Evolutionary conservation across 2,888 invertebrate species (phyloP).

Genomic region (Salpingus planirostris): DNA sequence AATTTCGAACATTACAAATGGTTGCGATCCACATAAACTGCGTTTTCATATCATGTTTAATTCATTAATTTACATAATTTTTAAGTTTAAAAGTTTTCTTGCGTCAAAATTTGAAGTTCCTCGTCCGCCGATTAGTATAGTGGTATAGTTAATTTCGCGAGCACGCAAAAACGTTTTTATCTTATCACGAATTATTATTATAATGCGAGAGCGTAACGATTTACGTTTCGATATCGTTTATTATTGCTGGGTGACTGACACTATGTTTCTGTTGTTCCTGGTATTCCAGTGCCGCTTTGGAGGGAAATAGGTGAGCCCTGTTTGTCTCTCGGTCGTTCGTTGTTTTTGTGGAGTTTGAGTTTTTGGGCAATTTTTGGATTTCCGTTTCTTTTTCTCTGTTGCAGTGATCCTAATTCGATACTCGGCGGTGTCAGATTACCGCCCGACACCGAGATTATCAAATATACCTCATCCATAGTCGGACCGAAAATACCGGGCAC

Average conservation of each 20-base stretch:
- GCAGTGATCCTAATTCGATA: conserved; percentile 73
- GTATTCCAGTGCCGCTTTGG: conserved; percentile 65
- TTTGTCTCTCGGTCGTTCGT: too few relatives aligned
- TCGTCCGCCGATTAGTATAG: too few relatives aligned
- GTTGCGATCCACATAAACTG: too few relatives aligned
- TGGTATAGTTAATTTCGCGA: too few relatives aligned
- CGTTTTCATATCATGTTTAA: too few relatives aligned
- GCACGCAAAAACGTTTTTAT: too few relatives aligned
- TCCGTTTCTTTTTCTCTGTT: conserved; percentile 18
- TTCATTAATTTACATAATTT: too few relatives aligned
- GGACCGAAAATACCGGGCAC: conserved; percentile 80
- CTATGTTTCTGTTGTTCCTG: too few relatives aligned
- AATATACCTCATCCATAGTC: conserved; percentile 79
- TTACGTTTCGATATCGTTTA: conserved; percentile 11
- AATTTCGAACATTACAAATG: too few relatives aligned
- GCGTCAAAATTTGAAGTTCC: too few relatives aligned
- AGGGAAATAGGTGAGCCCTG: conserved; percentile 62
- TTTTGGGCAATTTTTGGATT: conserved; percentile 4
- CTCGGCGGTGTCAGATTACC: conserved; percentile 76
- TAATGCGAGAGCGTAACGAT: conserved; percentile 5
- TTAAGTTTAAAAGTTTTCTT: too few relatives aligned
- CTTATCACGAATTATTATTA: conserved; percentile 14
- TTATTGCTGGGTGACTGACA: too few relatives aligned
- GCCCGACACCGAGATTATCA: conserved; percentile 84
- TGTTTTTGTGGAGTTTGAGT: conserved; percentile 7